Percentiles rank a stretch among this genome's conserved stretches.
Conservation (phyloP, 2,797 vertebrate species). For the Eulemur rubriventer region DNA sequence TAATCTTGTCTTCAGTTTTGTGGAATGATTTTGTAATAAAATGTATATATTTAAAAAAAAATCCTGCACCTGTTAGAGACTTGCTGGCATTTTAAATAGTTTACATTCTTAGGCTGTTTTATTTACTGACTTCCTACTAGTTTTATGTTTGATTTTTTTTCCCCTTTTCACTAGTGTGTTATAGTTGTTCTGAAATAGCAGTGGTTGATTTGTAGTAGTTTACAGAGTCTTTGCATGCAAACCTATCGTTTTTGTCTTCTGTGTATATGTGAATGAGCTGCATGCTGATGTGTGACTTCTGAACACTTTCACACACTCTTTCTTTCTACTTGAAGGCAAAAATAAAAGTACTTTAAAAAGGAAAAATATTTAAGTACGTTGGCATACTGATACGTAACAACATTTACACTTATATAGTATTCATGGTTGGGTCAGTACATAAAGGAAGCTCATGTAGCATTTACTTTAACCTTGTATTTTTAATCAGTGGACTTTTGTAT, state of each 20-base stretch:
- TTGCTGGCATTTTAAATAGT: slow-evolving; percentile 24
- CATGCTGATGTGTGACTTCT: slow-evolving; percentile 72
- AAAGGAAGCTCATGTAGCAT: not conserved
- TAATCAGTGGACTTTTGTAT: not conserved
- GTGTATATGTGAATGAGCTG: slow-evolving; percentile 64
- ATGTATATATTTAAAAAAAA: slow-evolving; percentile 7
- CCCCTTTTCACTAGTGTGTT: not conserved
- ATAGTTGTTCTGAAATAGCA: slow-evolving; percentile 2
- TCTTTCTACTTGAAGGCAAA: not conserved
- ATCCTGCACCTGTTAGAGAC: not conserved
- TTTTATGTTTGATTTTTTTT: slow-evolving; percentile 39
- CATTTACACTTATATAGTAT: not conserved
- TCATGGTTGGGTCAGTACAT: not conserved
- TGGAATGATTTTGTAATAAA: slow-evolving; percentile 33
- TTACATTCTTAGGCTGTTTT: slow-evolving; percentile 20
- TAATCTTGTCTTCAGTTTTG: slow-evolving; percentile 5
- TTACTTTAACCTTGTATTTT: not conserved
- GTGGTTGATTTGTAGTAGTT: slow-evolving; percentile 40
- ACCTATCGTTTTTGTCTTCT: slow-evolving; percentile 57
- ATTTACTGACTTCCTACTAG: slow-evolving; percentile 23
- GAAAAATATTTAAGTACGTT: not conserved
- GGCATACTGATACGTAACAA: not conserved
- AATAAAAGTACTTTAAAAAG: not conserved
- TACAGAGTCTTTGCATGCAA: slow-evolving; percentile 79
- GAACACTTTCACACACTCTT: not conserved